phyloP scores from a whole-genome alignment of 2,888 invertebrate species.

The Spatulosminthurus flaviceps region DNA sequence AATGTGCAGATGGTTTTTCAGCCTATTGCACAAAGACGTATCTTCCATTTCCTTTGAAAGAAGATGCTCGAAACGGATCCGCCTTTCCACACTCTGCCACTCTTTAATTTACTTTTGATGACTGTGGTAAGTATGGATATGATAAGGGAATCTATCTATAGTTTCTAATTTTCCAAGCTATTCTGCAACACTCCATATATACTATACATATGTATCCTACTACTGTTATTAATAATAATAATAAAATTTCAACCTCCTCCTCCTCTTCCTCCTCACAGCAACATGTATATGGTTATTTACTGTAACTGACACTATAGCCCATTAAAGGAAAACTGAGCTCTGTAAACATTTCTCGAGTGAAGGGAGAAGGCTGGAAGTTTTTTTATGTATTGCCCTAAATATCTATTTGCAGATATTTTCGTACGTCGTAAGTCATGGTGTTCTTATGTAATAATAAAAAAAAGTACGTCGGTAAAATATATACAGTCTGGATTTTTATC shows the following conservation, averaged over 20 bases:
- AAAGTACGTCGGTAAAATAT: background rate
- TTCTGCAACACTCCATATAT: no score
- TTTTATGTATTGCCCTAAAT: background rate
- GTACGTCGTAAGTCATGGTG: background rate
- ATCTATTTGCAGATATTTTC: background rate
- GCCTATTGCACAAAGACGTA: no score
- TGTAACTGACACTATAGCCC: background rate
- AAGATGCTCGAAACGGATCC: background rate
- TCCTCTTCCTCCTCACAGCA: no score
- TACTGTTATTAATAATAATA: background rate
- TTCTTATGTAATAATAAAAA: no score
- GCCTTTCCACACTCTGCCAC: background rate
- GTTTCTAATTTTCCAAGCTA: background rate
- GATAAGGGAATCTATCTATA: background rate
- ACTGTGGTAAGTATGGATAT: background rate
- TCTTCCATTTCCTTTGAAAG: no score
- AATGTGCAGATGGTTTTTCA: no score
- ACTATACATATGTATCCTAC: no score
- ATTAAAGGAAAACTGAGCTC: background rate
- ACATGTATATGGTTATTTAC: background rate
- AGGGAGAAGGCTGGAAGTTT: background rate
- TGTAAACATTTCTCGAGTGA: background rate
- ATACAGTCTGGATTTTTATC: background rate
- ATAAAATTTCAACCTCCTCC: background rate
- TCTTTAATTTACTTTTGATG: constrained; percentile 13